phyloP scores from a whole-genome alignment of 1,140 invertebrate species.

The Aleiodes sp. region DNA sequence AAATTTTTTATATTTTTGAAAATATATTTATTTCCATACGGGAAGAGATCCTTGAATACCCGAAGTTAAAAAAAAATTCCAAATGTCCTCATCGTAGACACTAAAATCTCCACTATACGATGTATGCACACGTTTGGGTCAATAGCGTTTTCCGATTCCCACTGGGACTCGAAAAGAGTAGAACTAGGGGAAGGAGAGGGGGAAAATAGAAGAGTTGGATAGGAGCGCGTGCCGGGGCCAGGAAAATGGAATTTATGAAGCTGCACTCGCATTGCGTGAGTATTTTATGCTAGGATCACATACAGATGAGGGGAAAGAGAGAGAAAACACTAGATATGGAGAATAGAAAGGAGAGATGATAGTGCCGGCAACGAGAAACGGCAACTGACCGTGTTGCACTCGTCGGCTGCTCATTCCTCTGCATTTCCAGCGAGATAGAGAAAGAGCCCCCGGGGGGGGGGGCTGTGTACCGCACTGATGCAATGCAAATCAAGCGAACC shows the following conservation, averaged over 20 bases:
- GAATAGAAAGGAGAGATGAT: not conserved
- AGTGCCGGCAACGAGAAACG: not conserved
- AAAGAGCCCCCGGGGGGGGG: not conserved
- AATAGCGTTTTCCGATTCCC: not conserved
- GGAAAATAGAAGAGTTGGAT: not conserved
- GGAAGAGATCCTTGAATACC: too few species aligned
- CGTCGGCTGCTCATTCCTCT: not conserved
- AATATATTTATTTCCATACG: too few species aligned
- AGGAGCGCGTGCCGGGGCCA: constrained; percentile 5
- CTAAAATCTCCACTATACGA: not conserved
- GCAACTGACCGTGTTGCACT: not conserved
- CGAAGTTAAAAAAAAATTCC: too few species aligned
- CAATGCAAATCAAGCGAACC: constrained; percentile 54
- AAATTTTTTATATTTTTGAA: too few species aligned
- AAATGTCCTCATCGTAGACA: too few species aligned
- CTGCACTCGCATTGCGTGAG: not conserved
- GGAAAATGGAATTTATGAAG: not conserved
- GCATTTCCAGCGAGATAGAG: not conserved
- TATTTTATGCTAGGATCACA: constrained; percentile 10
- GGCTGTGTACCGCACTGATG: constrained; percentile 37
- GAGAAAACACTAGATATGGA: constrained; percentile 39
- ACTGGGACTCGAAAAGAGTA: not conserved
- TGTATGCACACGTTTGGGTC: not conserved
- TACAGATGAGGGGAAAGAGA: constrained; percentile 49
- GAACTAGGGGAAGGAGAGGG: not conserved